phyloP scores from a whole-genome alignment of 30 jellyfish, hydroid and myxozoan species.

The Aurelia sp. region DNA sequence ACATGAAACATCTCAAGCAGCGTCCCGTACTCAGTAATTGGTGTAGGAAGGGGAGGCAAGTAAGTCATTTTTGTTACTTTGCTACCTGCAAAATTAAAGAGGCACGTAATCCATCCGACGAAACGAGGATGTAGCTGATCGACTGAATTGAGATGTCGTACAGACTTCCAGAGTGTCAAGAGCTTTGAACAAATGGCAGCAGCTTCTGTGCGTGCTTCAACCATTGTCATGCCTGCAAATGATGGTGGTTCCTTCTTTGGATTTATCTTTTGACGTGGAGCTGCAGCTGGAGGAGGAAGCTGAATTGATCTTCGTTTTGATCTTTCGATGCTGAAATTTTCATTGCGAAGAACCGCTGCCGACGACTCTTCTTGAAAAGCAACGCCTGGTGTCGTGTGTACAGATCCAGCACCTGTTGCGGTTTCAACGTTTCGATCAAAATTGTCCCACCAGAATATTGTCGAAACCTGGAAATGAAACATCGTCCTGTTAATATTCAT shows the following conservation, averaged over 20 bases:
- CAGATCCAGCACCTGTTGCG: constrained; percentile 22
- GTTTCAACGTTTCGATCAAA: constrained; percentile 46
- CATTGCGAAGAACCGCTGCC: constrained; percentile 1
- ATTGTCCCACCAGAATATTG: constrained; percentile 64
- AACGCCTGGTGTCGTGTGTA: constrained; percentile 63
- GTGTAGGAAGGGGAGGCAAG: constrained; percentile 17
- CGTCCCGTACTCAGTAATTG: too few relatives aligned
- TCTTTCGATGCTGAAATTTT: constrained; percentile 15
- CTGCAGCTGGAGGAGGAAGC: background rate
- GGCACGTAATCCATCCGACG: constrained; percentile 39
- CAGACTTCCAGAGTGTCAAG: constrained; percentile 13
- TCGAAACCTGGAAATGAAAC: constrained; percentile 1
- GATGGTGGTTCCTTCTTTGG: constrained; percentile 54
- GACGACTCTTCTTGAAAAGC: constrained; percentile 61
- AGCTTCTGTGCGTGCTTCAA: background rate
- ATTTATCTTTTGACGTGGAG: background rate
- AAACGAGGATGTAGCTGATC: constrained; percentile 31
- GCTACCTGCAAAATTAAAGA: background rate
- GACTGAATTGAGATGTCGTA: background rate
- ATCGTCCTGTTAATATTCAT: background rate
- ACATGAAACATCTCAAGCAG: too few relatives aligned
- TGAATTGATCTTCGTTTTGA: constrained; percentile 39
- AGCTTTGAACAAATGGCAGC: constrained; percentile 5
- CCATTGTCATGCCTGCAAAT: background rate
- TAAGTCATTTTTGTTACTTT: constrained; percentile 43